Conservation (phyloP, 2,888 invertebrate species). For the Netelia inedita region DNA sequence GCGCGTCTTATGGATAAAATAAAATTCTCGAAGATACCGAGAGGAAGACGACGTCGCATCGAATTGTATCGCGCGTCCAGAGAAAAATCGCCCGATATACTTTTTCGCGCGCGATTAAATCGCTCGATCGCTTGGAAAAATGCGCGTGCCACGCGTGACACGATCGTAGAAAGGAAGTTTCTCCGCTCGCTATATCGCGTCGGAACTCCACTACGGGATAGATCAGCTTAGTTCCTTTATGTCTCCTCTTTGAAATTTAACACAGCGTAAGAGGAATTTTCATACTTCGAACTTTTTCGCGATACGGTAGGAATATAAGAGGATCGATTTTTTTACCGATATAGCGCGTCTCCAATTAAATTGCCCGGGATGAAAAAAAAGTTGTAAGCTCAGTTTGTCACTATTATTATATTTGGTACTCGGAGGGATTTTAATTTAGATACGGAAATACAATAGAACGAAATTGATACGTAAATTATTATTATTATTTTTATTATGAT, state of each 20-base stretch:
- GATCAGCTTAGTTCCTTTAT: conserved; percentile 6
- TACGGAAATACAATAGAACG: no score
- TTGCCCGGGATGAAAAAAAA: no score
- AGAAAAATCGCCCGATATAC: conserved; percentile 28
- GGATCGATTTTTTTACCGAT: background rate
- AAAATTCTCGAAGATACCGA: conserved; percentile 7
- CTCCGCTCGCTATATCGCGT: background rate
- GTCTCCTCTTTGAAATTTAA: conserved; percentile 6
- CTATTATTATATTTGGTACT: no score
- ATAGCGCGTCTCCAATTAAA: background rate
- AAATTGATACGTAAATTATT: no score
- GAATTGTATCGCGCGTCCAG: conserved; percentile 14
- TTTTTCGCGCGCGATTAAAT: conserved; percentile 39
- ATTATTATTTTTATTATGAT: no score
- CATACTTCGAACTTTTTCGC: background rate
- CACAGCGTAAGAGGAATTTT: background rate
- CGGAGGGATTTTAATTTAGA: background rate
- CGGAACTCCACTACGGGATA: background rate
- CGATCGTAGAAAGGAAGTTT: background rate
- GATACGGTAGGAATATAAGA: background rate
- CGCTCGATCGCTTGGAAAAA: conserved; percentile 41
- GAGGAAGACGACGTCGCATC: conserved; percentile 19
- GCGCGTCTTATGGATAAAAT: conserved; percentile 2
- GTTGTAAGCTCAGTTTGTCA: no score
- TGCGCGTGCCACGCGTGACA: background rate